Evolutionary conservation across 1,140 invertebrate genomes (phyloP), one percentile per base, ranked within the genome.

Genomic region (Chironomus tepperi): DNA sequence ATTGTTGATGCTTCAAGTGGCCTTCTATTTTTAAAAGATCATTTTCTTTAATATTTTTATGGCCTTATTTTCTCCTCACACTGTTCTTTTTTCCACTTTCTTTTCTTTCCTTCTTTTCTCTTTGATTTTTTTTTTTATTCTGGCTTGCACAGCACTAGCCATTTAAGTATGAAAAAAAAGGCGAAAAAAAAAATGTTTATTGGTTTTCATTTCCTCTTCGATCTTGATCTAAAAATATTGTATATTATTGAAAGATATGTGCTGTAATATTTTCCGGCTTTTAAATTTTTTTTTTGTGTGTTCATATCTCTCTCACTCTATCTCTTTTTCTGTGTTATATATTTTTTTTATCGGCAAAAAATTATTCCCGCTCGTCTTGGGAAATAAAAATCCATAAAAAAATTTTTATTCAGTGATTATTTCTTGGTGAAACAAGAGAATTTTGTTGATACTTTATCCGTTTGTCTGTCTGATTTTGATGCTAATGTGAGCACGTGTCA

Each of bases 201-300:
- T 70, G 65, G 65, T 70, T 70, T 70, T 70, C 65, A 70, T 70
- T 70, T 70, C 19, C 65, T 57, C 65, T 18, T 21, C 65, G 65
- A 70, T 70, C 19, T 70, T 70, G 65, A 70, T 70, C 65, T 70
- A 70, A 70, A 70, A 70, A 70, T 70, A 70, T 70, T 70, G 65
- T 21, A 21, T 70, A 70, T 70, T 70, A 19, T 70, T 70, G 65
- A 70, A 70, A 70, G 65, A 70, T 70, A 18, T 70, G 65, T 70
- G 65, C 47, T 57, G 65, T 70, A 70, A 70, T 70, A 70, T 18
- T 21, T 70, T 70, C 19, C 65, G 16, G 65, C 9, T 70, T 70
- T 21, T 70, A 70, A 70, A 18, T 16, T 21, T 8, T 18, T 70
- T 34, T n/a, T n/a, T n/a, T n/a, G n/a, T n/a, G n/a, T 34, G 24